Evolutionary conservation across 2,113 vertebrate species (phyloP).

Genomic region (Zapus hudsonius): DNA sequence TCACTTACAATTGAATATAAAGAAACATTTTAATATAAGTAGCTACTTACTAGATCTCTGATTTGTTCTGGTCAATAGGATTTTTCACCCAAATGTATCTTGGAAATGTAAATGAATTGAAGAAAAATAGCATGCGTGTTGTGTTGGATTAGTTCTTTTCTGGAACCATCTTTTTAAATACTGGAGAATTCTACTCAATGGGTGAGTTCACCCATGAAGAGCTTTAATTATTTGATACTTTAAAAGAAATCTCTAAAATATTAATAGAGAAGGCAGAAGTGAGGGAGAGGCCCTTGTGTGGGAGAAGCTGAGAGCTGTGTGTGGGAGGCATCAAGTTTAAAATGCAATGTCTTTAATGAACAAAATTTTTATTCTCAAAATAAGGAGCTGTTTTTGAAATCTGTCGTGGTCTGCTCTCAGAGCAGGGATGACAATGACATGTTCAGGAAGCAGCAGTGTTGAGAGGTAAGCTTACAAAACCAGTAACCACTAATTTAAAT

Average conservation of each 20-base stretch:
- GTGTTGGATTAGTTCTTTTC: slow-evolving; percentile 58
- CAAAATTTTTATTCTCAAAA: slow-evolving; percentile 11
- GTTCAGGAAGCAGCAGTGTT: neutral
- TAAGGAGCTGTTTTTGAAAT: neutral
- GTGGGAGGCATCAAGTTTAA: slow-evolving; percentile 55
- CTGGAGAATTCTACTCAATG: slow-evolving; percentile 33
- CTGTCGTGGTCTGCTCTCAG: neutral
- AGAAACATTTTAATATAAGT: slow-evolving; percentile 47
- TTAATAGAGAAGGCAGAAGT: neutral
- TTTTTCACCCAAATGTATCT: slow-evolving; percentile 60
- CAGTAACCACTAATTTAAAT: neutral
- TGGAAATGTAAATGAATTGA: slow-evolving; percentile 62
- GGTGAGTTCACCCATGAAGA: neutral
- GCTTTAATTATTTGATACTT: slow-evolving; percentile 61
- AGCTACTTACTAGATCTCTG: slow-evolving; percentile 65
- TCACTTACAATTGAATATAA: slow-evolving; percentile 51
- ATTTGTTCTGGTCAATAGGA: slow-evolving; percentile 47
- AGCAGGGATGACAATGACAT: neutral
- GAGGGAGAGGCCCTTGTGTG: slow-evolving; percentile 27
- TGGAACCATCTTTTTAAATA: neutral
- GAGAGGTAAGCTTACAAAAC: neutral
- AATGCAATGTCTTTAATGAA: neutral
- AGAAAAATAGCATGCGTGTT: neutral
- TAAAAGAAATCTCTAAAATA: slow-evolving; percentile 42
- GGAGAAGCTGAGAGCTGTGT: neutral